These are phyloP conservation scores for Trachurus trachurus DNA, from an alignment of 2,797 vertebrate species.

Conservation along the genomic window DNA sequence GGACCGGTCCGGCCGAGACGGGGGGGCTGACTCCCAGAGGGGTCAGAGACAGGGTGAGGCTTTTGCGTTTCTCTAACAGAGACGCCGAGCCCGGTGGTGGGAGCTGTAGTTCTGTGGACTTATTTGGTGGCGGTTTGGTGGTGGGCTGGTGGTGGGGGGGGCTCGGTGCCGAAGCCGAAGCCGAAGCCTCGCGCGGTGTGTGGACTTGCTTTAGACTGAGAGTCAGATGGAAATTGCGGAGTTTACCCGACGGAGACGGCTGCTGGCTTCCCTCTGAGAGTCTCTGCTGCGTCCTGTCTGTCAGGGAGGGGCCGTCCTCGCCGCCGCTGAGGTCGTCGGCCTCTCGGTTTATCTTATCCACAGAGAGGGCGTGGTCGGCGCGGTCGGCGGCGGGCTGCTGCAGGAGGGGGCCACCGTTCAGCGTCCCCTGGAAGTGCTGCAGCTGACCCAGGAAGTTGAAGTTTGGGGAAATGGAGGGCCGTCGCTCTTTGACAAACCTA, in stretches of 20 bases:
- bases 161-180: neutral
- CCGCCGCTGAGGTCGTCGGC: constrained; percentile 10
- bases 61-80: constrained; percentile 82
- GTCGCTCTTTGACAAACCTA: constrained; percentile 89
- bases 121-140: constrained; percentile 44
- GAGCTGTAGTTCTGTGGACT: constrained; percentile 69
- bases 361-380: neutral
- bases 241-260: constrained; percentile 60
- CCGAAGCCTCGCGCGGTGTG: neutral
- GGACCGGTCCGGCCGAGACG: constrained; percentile 21
- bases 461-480: constrained; percentile 88
- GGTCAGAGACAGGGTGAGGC: constrained; percentile 81
- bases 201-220: constrained; percentile 54
- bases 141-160: constrained; percentile 19
- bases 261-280: constrained; percentile 24
- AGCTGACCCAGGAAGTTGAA: constrained; percentile 89
- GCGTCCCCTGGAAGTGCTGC: constrained; percentile 84
- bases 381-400: constrained; percentile 36
- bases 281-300: constrained; percentile 42
- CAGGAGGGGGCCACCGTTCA: constrained; percentile 43
- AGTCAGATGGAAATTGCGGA: constrained; percentile 52
- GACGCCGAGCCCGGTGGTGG: constrained; percentile 64
- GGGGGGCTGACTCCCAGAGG: constrained; percentile 55
- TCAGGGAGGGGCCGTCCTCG: constrained; percentile 26
- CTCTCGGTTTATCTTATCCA: constrained; percentile 17